Base-by-base conservation (phyloP, 2,113 vertebrate species). In the Forbesichthys papilliferus region DNA sequence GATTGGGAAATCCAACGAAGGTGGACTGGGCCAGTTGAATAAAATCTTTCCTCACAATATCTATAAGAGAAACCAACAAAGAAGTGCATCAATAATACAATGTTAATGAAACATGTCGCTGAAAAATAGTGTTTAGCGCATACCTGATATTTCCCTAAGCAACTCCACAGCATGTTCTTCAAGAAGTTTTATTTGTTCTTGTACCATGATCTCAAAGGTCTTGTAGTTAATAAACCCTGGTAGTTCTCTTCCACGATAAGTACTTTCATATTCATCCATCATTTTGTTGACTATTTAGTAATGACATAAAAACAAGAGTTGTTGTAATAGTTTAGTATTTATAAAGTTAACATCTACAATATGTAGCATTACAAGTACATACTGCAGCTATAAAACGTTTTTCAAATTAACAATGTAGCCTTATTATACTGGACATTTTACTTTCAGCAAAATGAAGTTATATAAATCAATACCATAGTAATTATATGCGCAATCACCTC, bases 181-280 rank as follows among this genome's bases (percentile, higher is more conserved):
- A 66, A 96, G 79, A 0, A 48, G 11, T 9, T 48, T 18, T 48
- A 96, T 86, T 56, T 95, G 92, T 0, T 91, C 69, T 61, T 84
- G 91, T 42, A 95, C 18, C 3, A 95, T 88, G 3, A 65, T 73
- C 71, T 96, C 95, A 79, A 96, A 95, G 0, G 89, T 93, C 66
- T 70, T 93, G 73, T 92, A 95, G 74, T 84, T 96, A 52, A 85
- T 84, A 75, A 96, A 96, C 0, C 93, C 94, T 0, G 92, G 92
- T 55, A 95, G 90, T 69, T 95, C 94, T 75, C 91, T 77, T 1
- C 95, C 94, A 5, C 93, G 87, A 70, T 92, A 93, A 12, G 20
- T 89, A 0, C 51, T 52, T 71, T 95, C 93, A 0, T 92, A 95
- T 27, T 63, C 74, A 11, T 9, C 2, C 1, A 86, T 66, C 0